Conservation (phyloP, 1,140 invertebrate genomes). For the Drosophila kohkoa region DNA sequence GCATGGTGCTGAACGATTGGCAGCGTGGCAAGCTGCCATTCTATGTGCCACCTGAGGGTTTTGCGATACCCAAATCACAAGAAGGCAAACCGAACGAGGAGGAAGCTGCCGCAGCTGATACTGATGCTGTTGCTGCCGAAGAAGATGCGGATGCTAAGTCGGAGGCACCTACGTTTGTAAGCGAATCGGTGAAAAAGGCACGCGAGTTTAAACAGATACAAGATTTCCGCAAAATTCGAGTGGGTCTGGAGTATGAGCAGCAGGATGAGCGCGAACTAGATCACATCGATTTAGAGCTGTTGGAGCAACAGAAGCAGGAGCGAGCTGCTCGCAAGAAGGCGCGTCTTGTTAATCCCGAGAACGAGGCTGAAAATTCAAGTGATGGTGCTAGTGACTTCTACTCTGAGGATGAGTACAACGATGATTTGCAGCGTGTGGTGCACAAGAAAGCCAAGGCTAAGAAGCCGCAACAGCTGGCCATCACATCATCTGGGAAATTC, state of each 20-base stretch:
- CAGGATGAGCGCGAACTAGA: conserved; percentile 88
- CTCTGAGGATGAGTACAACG: conserved; percentile 87
- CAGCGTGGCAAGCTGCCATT: conserved; percentile 98
- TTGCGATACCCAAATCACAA: conserved; percentile 87
- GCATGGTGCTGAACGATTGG: conserved; percentile 99
- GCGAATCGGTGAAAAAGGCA: conserved; percentile 79
- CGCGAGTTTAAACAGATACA: conserved; percentile 86
- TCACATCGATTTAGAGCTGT: conserved; percentile 86
- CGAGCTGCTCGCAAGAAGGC: conserved; percentile 79
- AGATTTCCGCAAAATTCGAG: conserved; percentile 93
- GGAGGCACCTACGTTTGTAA: conserved; percentile 73
- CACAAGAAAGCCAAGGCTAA: conserved; percentile 85
- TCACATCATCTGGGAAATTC: conserved; percentile 87
- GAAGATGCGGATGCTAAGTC: conserved; percentile 76
- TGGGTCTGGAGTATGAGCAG: conserved; percentile 90
- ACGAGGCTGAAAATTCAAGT: conserved; percentile 84
- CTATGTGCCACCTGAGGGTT: conserved; percentile 94
- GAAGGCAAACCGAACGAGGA: conserved; percentile 47
- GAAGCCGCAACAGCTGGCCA: conserved; percentile 84
- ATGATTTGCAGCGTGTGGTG: conserved; percentile 78
- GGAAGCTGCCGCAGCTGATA: conserved; percentile 22
- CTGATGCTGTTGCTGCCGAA: conserved; percentile 29
- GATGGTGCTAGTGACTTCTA: conserved; percentile 88
- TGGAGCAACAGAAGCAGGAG: conserved; percentile 86
- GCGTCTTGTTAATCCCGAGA: conserved; percentile 65